Conservation (phyloP, 2,888 invertebrate species). For the Dorcus parallelipipedus region DNA sequence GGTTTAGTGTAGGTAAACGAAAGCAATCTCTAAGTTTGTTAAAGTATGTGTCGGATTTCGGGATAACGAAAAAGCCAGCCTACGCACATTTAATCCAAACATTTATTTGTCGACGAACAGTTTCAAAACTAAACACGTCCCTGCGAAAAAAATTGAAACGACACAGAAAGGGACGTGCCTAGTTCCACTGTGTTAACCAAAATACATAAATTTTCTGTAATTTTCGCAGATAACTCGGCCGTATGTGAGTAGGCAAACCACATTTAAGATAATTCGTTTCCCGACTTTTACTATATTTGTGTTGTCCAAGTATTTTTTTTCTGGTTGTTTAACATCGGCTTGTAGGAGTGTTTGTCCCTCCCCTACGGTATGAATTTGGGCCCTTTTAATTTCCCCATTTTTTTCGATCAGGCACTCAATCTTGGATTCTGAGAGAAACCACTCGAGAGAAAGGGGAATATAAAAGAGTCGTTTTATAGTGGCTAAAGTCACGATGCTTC, state of each 20-base stretch:
- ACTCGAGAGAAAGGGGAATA: too few relatives aligned
- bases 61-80: conserved; percentile 33
- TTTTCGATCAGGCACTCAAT: too few relatives aligned
- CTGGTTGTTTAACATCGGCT: conserved; percentile 20
- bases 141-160: conserved; percentile 1
- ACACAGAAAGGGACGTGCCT: conserved; percentile 1
- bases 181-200: not conserved
- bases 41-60: conserved; percentile 28
- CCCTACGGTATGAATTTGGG: not conserved
- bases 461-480: too few relatives aligned
- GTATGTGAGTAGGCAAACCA: conserved; percentile 48
- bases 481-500: too few relatives aligned
- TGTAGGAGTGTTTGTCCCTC: conserved; percentile 22
- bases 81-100: conserved; percentile 28
- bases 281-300: conserved; percentile 26
- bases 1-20: too few relatives aligned
- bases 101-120: not conserved
- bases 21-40: conserved; percentile 22
- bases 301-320: conserved; percentile 6
- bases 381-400: too few relatives aligned
- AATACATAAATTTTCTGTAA: conserved; percentile 36
- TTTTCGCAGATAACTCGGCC: conserved; percentile 49
- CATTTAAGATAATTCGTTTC: conserved; percentile 36
- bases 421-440: too few relatives aligned
- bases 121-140: conserved; percentile 8